Evolutionary conservation across 2,113 vertebrate species (phyloP), one percentile per base, ranked within the genome.

Genomic region (Verasper variegatus): DNA sequence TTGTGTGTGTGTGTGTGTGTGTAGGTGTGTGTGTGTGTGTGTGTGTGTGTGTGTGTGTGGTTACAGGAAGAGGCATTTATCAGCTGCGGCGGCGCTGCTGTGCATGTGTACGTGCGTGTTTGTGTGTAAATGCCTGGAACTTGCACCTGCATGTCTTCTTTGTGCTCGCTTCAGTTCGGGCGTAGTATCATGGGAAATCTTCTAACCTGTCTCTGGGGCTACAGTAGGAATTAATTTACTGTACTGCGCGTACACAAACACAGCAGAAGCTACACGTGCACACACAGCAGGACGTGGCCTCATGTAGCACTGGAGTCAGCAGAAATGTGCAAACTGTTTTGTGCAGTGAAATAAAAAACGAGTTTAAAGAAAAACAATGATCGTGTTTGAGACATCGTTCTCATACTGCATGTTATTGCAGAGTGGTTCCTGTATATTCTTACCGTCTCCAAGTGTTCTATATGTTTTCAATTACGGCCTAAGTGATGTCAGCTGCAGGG

Each of bases 131-230:
- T 88, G 83, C 81, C 68, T 83, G 61, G 76, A 84, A 86, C 83
- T 54, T 90, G 86, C 85, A 90, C 86, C 90, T 92, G 86, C 87
- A 85, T 77, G 82, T 74, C 77, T 82, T 80, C 71, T 83, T 82
- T 83, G 80, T 86, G 80, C 63, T 74, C 52, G 40, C 73, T 85
- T 79, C 76, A 87, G 83, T 76, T 83, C 69, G 74, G 61, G 65
- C 62, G 6, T 26, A 66, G 76, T 81, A 83, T 78, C 89, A 76
- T 78, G 84, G 82, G 81, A 88, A 80, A 78, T 80, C 81, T 62
- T 45, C 66, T 74, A 74, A 83, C 73, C 74, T 79, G 40, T 82
- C 78, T 87, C 85, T 81, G 73, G 78, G 81, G 76, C 58, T 83
- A 73, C 62, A 72, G 73, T 73, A 76, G 74, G 75, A 86, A 81